A percentile compares a stretch with the other conserved stretches of the same genome.
phyloP scores from a whole-genome alignment of 2,113 vertebrate species.

The Lampris incognitus region DNA sequence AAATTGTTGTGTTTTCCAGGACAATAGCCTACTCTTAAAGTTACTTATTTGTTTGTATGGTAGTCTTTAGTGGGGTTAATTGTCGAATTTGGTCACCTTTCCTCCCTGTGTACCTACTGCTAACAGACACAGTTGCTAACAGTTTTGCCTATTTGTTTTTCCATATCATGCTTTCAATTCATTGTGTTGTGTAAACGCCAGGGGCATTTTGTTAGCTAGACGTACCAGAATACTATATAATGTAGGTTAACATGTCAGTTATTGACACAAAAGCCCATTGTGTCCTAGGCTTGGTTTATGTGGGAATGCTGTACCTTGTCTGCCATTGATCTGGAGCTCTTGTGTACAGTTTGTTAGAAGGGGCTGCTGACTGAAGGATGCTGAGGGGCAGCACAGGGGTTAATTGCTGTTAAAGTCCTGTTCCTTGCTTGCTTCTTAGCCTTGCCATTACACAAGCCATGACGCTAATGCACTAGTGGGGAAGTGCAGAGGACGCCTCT shows the following conservation, averaged over 20 bases:
- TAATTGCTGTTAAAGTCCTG: constrained; percentile 92
- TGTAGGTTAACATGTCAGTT: not conserved
- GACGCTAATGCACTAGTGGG: constrained; percentile 93
- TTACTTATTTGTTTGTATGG: no score
- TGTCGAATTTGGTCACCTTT: not conserved
- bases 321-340: constrained; percentile 86
- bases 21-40: no score
- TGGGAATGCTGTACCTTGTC: constrained; percentile 21
- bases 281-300: not conserved
- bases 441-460: constrained; percentile 89
- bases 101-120: not conserved
- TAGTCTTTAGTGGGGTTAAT: not conserved
- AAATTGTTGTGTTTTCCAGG: no score
- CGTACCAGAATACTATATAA: not conserved
- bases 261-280: not conserved
- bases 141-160: no score
- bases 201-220: not conserved
- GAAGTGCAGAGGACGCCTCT: constrained; percentile 84
- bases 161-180: no score
- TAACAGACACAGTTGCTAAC: not conserved
- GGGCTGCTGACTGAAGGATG: constrained; percentile 83
- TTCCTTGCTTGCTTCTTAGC: constrained; percentile 87
- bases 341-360: constrained; percentile 91
- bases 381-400: constrained; percentile 87
- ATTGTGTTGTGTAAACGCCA: not conserved